These are phyloP conservation scores for Crenichthys baileyi DNA, from an alignment of 2,797 vertebrate genomes.

Conservation along the genomic window DNA sequence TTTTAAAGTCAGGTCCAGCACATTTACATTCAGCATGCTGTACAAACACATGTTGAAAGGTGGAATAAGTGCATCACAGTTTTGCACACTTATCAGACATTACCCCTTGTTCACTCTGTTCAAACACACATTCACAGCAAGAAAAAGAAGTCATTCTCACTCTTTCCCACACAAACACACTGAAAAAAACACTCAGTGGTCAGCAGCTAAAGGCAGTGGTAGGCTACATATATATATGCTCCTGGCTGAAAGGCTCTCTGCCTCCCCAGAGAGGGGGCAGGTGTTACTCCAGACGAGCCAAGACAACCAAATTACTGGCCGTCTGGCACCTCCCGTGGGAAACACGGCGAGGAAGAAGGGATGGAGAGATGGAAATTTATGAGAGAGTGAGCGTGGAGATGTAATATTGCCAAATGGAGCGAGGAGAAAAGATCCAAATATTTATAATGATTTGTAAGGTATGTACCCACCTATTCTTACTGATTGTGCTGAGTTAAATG, in stretches of 20 bases:
- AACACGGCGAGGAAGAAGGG: slow-evolving; percentile 73
- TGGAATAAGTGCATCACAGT: slow-evolving; percentile 24
- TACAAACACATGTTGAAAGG: slow-evolving; percentile 18
- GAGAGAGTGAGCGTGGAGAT: slow-evolving; percentile 68
- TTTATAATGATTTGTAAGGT: slow-evolving; percentile 71
- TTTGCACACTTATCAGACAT: slow-evolving; percentile 40
- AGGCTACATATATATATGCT: slow-evolving; percentile 74
- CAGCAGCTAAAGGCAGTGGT: slow-evolving; percentile 79
- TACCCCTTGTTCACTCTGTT: slow-evolving; percentile 14
- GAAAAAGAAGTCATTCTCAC: slow-evolving; percentile 30
- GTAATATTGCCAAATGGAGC: slow-evolving; percentile 76
- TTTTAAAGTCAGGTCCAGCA: neutral
- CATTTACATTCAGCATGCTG: slow-evolving; percentile 9
- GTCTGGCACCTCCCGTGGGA: slow-evolving; percentile 98
- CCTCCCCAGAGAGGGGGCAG: slow-evolving; percentile 94
- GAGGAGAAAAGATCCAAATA: slow-evolving; percentile 74
- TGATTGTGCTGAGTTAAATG: slow-evolving; percentile 57
- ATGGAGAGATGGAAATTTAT: slow-evolving; percentile 80
- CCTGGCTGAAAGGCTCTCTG: slow-evolving; percentile 75
- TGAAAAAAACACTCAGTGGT: slow-evolving; percentile 54
- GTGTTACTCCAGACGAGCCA: slow-evolving; percentile 99
- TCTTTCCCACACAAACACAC: slow-evolving; percentile 19
- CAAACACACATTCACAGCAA: slow-evolving; percentile 27
- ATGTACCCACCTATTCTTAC: slow-evolving; percentile 49
- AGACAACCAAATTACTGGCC: slow-evolving; percentile 99